These are phyloP conservation scores for Gallinago media DNA, from an alignment of 2,113 vertebrate genomes.

Conservation along the genomic window DNA sequence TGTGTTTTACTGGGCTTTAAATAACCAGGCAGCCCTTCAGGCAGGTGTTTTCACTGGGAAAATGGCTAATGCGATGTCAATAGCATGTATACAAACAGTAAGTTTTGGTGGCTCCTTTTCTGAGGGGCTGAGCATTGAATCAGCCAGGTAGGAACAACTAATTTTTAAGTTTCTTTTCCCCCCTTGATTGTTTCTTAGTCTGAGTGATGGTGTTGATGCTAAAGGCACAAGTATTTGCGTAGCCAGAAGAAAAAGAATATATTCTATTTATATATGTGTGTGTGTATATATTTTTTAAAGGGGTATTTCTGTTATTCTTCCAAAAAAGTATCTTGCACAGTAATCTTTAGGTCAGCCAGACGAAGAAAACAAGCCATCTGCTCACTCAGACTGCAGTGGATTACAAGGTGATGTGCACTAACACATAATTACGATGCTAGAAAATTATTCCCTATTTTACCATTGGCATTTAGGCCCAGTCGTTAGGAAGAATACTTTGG, in stretches of 20 bases:
- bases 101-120: background rate
- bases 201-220: background rate
- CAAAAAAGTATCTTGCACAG: background rate
- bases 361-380: background rate
- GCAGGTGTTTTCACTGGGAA: background rate
- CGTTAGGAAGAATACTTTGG: background rate
- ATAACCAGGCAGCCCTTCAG: background rate
- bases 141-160: background rate
- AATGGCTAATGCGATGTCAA: background rate
- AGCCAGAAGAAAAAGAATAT: background rate
- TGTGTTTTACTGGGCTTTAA: background rate
- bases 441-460: background rate
- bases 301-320: background rate
- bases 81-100: background rate
- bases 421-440: background rate
- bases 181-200: background rate
- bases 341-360: background rate
- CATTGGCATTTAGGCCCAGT: background rate
- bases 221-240: background rate
- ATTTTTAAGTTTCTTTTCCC: background rate
- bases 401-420: background rate
- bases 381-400: background rate
- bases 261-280: background rate
- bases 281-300: background rate
- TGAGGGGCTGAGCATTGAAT: background rate